Evolutionary conservation across 2,888 invertebrate species (phyloP).

Genomic region (Tiliacea aurago): DNA sequence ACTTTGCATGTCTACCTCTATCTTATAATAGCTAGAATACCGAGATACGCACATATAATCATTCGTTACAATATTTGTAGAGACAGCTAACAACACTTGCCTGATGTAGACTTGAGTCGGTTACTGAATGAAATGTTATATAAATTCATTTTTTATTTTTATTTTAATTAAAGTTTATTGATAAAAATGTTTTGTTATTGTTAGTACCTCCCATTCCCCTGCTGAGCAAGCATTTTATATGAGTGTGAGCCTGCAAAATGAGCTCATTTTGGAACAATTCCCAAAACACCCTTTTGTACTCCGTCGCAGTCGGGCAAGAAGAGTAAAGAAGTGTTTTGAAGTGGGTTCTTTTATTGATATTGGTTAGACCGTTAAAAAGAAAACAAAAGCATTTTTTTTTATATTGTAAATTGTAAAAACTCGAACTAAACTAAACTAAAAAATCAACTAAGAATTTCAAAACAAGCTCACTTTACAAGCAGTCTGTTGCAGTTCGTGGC

Average conservation of each 20-base stretch:
- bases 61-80: conserved; percentile 50
- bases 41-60: conserved; percentile 67
- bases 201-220: background rate
- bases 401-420: background rate
- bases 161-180: conserved; percentile 80
- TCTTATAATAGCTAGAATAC: conserved; percentile 40
- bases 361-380: background rate
- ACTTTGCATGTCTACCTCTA: conserved; percentile 59
- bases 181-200: conserved; percentile 55
- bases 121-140: conserved; percentile 74
- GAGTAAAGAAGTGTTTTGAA: background rate
- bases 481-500: background rate
- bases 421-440: too few species aligned
- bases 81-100: conserved; percentile 42
- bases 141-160: conserved; percentile 84
- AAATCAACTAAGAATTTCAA: background rate
- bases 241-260: background rate
- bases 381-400: background rate
- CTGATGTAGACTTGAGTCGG: conserved; percentile 52
- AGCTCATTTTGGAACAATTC: background rate
- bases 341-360: background rate
- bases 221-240: background rate
- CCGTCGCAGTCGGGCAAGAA: background rate
- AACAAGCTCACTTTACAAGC: background rate
- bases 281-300: background rate